These are phyloP conservation scores for Zoanthus sociatus DNA, from an alignment of 92 coral and sea anemone species.

Conservation along the genomic window DNA sequence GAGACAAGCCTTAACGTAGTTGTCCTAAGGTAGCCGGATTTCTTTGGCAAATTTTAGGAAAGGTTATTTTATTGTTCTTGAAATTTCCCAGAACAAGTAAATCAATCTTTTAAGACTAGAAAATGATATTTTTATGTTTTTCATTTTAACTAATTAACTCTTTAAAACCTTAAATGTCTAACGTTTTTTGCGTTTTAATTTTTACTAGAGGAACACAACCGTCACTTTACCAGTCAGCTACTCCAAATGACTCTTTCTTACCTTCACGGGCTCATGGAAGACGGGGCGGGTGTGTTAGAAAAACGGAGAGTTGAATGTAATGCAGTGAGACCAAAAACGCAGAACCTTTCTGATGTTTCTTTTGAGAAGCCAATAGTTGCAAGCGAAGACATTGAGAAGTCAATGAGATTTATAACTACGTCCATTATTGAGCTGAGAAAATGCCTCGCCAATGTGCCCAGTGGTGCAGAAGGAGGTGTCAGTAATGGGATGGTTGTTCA, in stretches of 20 bases:
- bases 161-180: no score
- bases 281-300: constrained; percentile 82
- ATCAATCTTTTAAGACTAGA: no score
- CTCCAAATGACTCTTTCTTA: constrained; percentile 91
- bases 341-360: not conserved
- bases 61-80: no score
- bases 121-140: no score
- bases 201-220: constrained; percentile 87
- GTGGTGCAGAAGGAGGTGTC: constrained; percentile 19
- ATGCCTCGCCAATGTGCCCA: constrained; percentile 73
- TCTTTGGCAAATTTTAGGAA: no score
- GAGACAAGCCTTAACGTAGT: no score
- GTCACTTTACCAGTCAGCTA: constrained; percentile 89
- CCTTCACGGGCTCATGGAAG: constrained; percentile 87
- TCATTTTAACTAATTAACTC: no score
- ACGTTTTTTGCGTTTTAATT: not conserved
- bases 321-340: constrained; percentile 14
- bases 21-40: no score
- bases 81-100: no score
- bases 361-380: constrained; percentile 12
- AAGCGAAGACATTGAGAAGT: constrained; percentile 53
- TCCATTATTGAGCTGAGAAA: constrained; percentile 77
- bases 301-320: constrained; percentile 43
- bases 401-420: constrained; percentile 63
- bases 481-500: not conserved